Percentiles rank a stretch among this genome's conserved stretches.
These are phyloP conservation scores for Crossoptilon crossoptilon DNA, from an alignment of 2,797 vertebrate genomes.

Conservation along the genomic window DNA sequence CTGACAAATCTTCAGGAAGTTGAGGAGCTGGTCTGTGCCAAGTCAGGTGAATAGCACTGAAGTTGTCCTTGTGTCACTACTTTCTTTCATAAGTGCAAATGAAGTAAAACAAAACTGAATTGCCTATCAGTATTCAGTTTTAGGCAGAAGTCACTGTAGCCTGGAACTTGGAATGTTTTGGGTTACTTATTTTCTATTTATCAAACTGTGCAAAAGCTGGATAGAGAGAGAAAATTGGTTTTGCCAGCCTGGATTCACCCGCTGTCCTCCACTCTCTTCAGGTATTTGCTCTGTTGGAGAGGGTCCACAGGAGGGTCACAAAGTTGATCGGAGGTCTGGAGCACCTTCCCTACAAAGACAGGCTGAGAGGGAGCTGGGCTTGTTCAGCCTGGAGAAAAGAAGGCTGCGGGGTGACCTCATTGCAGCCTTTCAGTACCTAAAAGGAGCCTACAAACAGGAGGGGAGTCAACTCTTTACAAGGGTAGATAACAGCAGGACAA, in stretches of 20 bases:
- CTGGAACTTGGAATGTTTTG: background rate
- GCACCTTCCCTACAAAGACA: no score
- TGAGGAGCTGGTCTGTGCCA: background rate
- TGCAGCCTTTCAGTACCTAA: no score
- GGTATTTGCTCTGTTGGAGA: background rate
- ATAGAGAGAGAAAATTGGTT: background rate
- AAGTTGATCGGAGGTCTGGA: no score
- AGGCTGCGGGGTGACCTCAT: no score
- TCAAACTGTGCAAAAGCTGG: background rate
- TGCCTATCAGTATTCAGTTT: background rate
- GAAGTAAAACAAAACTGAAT: background rate
- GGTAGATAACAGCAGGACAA: no score
- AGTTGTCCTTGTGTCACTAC: background rate
- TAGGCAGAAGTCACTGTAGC: background rate
- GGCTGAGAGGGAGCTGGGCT: no score
- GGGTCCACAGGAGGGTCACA: no score
- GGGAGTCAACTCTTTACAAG: no score
- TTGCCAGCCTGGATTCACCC: background rate
- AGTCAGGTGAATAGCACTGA: rapidly evolving
- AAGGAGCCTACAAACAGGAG: no score
- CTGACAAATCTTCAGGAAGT: background rate
- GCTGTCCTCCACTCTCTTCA: background rate
- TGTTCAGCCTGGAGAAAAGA: no score
- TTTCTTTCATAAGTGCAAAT: background rate
- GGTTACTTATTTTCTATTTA: no score